Base-by-base conservation (phyloP, 2,797 vertebrate species). In the Pseudomugil gertrudae region DNA sequence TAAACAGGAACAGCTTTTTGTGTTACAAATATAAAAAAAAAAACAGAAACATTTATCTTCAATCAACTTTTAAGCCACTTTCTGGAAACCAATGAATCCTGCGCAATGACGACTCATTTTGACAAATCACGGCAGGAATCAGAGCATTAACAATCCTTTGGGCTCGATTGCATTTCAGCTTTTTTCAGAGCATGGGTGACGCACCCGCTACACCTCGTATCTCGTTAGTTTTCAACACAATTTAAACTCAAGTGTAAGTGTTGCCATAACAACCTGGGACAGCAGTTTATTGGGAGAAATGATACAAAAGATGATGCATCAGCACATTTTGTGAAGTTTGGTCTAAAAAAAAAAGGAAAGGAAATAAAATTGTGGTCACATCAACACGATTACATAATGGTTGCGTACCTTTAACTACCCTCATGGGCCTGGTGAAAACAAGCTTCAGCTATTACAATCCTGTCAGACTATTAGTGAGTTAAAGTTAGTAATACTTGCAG, bases 1-100 rank as follows among this genome's bases (percentile, higher is more conserved):
- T 84, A 82, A 84, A n/a, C n/a, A 73, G 68, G 83, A 84, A 90
- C 72, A 69, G 52, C 52, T 89, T 53, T 9, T 60, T 9, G 76
- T 80, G 68, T 85, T 82, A 78, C 69, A 74, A 76, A 76, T 61
- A 69, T 66, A 73, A 57, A 62, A 55, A 69, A 54, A 57, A 43
- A 69, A 72, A 58, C 38, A 55, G 58, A 74, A 50, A 66, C 24
- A 1, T 53, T 45, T 58, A 19, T 59, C 59, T 62, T 57, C 50
- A 43, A 61, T 15, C 47, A 56, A 32, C 43, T 59, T 57, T 54
- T 51, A 32, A 48, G 68, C 65, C 3, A 63, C 50, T 55, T 57
- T 24, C 52, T 80, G 72, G 63, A 50, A 58, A 62, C 61, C 52
- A 10, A 38, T 54, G 61, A 78, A 69, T 43, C 52, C 66, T 67